Evolutionary conservation across 2,797 vertebrate species (phyloP), one percentile per base, ranked within the genome.

Genomic region (Oryzias sinensis): DNA sequence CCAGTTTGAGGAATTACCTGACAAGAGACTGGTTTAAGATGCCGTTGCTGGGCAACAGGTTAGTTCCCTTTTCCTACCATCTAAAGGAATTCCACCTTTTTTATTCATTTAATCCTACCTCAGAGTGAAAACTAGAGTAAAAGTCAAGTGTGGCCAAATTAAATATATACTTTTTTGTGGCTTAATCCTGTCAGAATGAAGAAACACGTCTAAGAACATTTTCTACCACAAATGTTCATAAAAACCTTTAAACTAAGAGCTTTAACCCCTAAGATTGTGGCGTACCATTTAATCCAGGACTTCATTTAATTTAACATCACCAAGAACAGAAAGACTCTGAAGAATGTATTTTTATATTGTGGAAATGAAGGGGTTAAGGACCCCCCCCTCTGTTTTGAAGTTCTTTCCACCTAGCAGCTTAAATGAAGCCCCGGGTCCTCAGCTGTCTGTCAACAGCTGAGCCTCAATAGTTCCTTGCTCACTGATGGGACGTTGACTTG

Each of bases 401-500:
- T 37, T 37, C 33, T 37, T 37, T 9, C 3, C 33, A 37, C 33
- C 33, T 37, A 37, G 33, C 9, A 37, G 33, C 33, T 46, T 17
- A 48, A 16, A 25, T 64, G 37, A 13, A 44, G 14, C 49, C 20
- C 27, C 3, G 0, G 53, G 1, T 20, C 47, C 45, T 25, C 1
- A 0, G n/a, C 16, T 56, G 15, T 5, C 48, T 65, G 63, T 64
- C 46, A 45, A 6, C 54, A 14, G 41, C 25, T 59, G 17, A 2
- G 45, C 42, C 53, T 68, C n/a, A 20, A 51, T 37, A 4, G 29
- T 18, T 25, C 29, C 40, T 1, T 43, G 33, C 15, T 53, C 43
- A 25, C 45, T 56, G 70, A 56, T 56, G 65, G 20, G 6, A 33
- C 37, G 13, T 48, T 55, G 29, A 45, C 65, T 70, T 29, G 18